Base-by-base conservation (phyloP, 2,888 invertebrate genomes). In the Nycteola revayana region DNA sequence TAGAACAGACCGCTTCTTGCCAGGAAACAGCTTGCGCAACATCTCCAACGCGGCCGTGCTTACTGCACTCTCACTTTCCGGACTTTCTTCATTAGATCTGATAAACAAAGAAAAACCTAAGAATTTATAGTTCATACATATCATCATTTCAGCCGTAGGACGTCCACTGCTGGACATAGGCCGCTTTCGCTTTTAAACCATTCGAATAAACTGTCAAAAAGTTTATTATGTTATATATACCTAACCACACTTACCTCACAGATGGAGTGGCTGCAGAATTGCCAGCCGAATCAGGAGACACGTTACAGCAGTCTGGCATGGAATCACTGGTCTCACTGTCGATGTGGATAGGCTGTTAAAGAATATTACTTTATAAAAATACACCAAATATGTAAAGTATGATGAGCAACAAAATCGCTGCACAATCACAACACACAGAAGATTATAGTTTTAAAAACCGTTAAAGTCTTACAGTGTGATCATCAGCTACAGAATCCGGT, bases 11-110 rank as follows among this genome's bases (percentile, higher is more conserved):
- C 94, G 90, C 71, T 96, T 96, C 61, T 96, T 94, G 60, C 95
- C 95, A 0, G 98, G 98, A 71, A 98, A 98, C 20, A 98, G 86
- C 52, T 96, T 93, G 7, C 94, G 91, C 24, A 98, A 86, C 89
- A 98, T 96, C 58, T 98, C 97, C 62, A 94, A 82, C 33, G 94
- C 93, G 29, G 93, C 93, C 9, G 93, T 92, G 36, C 94, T 94
- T 5, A 95, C 92, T 1, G 82, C 51, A 21, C 73, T 67, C 10
- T 78, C 77, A 9, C 56, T 59, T 21, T 83, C 85, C 0, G 59
- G 35, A 2, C 55, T 46, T 6, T 73, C 73, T 22, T 75, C 75
- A n/a, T 5, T 2, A 5, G 14, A 2, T 14, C 14, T 14, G 14
- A 2, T 14, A 2, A 14, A 14, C 5, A 14, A 5, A 14, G 5